These are phyloP conservation scores for Actinopyga echinites DNA, from an alignment of 53 echinoderm and acorn worm species.

Conservation along the genomic window DNA sequence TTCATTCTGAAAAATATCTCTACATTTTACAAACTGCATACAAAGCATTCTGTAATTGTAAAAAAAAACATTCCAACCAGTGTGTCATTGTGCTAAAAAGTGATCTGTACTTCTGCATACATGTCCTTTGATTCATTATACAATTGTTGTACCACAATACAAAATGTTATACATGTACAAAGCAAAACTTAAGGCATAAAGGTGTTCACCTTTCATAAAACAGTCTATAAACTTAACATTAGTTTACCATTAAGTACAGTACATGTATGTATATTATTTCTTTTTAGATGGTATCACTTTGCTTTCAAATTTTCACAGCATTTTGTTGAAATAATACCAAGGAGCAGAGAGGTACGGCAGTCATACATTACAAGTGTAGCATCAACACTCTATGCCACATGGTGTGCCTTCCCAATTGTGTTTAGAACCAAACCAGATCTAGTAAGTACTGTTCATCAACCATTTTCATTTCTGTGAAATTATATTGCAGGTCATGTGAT, in stretches of 20 bases:
- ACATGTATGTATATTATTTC: neutral
- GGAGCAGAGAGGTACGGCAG: slow-evolving; percentile 94
- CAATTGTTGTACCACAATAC: no score
- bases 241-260: neutral
- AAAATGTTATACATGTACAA: no score
- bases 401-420: slow-evolving; percentile 83
- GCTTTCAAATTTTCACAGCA: slow-evolving; percentile 40
- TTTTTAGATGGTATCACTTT: neutral
- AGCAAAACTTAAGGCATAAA: no score
- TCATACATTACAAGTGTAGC: slow-evolving; percentile 88
- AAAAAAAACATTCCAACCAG: no score
- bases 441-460: slow-evolving; percentile 48
- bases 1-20: no score
- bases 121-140: no score
- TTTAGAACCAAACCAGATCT: slow-evolving; percentile 86
- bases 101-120: no score
- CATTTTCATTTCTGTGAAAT: neutral
- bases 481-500: no score
- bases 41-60: no score
- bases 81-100: no score
- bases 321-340: slow-evolving; percentile 74
- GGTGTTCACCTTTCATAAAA: neutral
- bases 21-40: no score
- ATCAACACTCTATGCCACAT: slow-evolving; percentile 86
- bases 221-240: neutral